Evolutionary conservation across 2,888 invertebrate genomes (phyloP).

Genomic region (Neuroscelio doddi): DNA sequence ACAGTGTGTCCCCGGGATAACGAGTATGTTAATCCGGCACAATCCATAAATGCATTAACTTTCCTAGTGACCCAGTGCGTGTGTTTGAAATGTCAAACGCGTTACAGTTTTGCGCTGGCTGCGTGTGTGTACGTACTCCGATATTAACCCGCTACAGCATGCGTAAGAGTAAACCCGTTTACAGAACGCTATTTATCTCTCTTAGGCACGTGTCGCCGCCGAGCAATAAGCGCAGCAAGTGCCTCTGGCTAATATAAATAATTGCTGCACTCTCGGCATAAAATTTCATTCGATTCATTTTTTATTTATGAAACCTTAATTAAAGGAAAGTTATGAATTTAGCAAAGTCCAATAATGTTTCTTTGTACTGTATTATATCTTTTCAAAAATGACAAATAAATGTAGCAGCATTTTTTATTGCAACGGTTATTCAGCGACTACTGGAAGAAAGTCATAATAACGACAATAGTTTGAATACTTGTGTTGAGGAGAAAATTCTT

Average conservation of each 20-base stretch:
- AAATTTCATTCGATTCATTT: too few relatives aligned
- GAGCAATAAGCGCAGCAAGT: conserved; percentile 48
- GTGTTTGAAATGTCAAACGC: conserved; percentile 36
- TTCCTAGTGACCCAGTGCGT: conserved; percentile 9
- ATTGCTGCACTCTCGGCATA: neutral
- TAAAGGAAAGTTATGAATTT: too few relatives aligned
- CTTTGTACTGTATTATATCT: too few relatives aligned
- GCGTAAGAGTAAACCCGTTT: conserved; percentile 45
- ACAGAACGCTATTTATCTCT: conserved; percentile 52
- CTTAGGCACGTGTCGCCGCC: conserved; percentile 48
- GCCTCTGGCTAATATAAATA: conserved; percentile 39
- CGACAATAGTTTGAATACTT: too few relatives aligned
- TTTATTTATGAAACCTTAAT: too few relatives aligned
- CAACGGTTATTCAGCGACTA: too few relatives aligned
- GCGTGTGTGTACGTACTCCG: too few relatives aligned
- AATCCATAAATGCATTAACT: neutral
- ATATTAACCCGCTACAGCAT: conserved; percentile 17
- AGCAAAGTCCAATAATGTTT: too few relatives aligned
- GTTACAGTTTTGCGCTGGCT: conserved; percentile 40
- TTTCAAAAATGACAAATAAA: too few relatives aligned
- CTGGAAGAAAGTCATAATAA: too few relatives aligned
- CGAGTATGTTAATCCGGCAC: conserved; percentile 12
- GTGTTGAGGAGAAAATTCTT: too few relatives aligned
- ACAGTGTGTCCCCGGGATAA: neutral
- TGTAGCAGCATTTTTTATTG: too few relatives aligned